These are phyloP conservation scores for Simalia tracyae DNA, from an alignment of 2,797 vertebrate species.

Conservation along the genomic window DNA sequence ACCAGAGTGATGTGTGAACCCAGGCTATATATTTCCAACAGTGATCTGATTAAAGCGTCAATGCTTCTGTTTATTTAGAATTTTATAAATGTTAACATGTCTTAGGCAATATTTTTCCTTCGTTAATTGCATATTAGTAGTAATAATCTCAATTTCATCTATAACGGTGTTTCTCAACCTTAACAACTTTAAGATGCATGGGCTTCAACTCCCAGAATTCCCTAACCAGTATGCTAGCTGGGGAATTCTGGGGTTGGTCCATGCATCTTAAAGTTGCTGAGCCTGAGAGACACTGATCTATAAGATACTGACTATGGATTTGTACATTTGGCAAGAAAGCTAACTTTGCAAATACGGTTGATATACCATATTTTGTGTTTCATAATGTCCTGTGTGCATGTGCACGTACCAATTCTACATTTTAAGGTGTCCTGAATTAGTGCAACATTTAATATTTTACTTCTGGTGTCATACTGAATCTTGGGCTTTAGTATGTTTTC, in stretches of 20 bases:
- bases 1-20: neutral
- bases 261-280: no score
- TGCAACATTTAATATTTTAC: neutral
- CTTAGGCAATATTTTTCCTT: neutral
- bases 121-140: neutral
- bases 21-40: neutral
- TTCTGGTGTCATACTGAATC: neutral
- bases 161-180: neutral
- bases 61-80: neutral
- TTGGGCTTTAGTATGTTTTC: neutral
- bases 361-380: neutral
- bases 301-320: neutral
- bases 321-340: neutral
- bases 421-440: neutral
- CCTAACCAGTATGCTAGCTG: no score
- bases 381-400: neutral
- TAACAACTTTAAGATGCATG: no score
- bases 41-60: neutral
- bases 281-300: no score
- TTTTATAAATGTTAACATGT: neutral
- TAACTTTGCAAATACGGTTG: neutral
- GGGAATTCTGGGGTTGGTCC: no score
- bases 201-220: no score
- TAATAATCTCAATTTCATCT: neutral
- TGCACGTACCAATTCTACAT: neutral